Evolutionary conservation across 2,113 vertebrate species (phyloP).

Genomic region (Myotis lucifugus): DNA sequence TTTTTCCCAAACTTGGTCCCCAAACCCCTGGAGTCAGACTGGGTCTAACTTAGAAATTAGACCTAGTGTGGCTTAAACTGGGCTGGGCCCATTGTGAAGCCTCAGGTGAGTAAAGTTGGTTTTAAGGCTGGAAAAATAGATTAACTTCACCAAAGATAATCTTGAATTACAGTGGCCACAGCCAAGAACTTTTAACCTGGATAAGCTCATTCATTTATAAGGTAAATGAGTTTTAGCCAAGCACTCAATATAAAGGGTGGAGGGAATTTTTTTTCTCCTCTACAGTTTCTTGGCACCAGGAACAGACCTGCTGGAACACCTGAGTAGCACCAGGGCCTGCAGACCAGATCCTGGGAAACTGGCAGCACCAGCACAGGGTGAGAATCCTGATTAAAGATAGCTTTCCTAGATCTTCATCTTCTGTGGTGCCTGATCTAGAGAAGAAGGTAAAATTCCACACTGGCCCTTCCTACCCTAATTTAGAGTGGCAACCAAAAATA

Average conservation of each 20-base stretch:
- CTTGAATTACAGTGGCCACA: neutral
- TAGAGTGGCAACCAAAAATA: neutral
- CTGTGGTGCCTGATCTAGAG: neutral
- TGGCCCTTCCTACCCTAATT: neutral
- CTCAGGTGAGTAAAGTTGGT: neutral
- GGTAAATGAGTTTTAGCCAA: neutral
- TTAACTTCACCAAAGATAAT: neutral
- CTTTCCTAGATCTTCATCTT: neutral
- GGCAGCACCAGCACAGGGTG: neutral
- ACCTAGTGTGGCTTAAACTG: too few relatives aligned
- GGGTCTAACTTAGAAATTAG: neutral
- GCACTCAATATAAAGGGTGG: neutral
- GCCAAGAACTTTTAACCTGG: neutral
- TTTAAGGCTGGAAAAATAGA: neutral
- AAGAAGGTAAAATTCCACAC: neutral
- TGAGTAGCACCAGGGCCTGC: neutral
- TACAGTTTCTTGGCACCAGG: neutral
- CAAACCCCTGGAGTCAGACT: neutral
- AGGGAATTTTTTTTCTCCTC: too few relatives aligned
- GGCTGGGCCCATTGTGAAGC: neutral
- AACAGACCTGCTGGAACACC: neutral
- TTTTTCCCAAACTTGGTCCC: neutral
- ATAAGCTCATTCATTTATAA: neutral
- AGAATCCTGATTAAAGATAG: neutral
- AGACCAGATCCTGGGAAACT: neutral